These are phyloP conservation scores for Pachypanchax playfairii DNA, from an alignment of 2,113 vertebrate species.

Conservation along the genomic window DNA sequence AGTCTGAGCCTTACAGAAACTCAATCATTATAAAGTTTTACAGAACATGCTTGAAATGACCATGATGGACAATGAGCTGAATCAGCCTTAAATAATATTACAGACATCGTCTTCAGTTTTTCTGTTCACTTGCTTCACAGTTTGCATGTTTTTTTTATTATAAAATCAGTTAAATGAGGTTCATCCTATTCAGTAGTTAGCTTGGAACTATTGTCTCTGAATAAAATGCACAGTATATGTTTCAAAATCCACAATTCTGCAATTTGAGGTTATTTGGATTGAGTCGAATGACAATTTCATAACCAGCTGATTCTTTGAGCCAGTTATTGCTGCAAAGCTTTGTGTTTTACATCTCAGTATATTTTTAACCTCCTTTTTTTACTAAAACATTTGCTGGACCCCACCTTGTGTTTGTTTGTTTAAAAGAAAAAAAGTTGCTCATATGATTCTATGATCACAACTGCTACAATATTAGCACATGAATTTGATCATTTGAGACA, in stretches of 20 bases:
- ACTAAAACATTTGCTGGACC: background rate
- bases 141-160: background rate
- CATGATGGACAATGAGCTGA: conserved; percentile 59
- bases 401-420: no score
- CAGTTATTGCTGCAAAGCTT: background rate
- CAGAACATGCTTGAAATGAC: conserved; percentile 18
- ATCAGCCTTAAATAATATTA: conserved; percentile 33
- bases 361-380: background rate
- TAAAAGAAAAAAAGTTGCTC: no score
- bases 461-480: no score
- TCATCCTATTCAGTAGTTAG: no score
- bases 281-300: no score
- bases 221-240: no score
- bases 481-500: no score
- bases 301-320: conserved; percentile 6
- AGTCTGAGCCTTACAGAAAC: conserved; percentile 20
- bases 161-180: no score
- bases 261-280: background rate
- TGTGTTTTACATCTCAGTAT: background rate
- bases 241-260: no score
- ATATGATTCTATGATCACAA: no score
- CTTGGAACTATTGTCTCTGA: no score
- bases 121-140: background rate
- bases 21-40: conserved; percentile 39
- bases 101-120: conserved; percentile 31